These are phyloP conservation scores for Gymnogyps californianus DNA, from an alignment of 2,113 vertebrate species.

Conservation along the genomic window DNA sequence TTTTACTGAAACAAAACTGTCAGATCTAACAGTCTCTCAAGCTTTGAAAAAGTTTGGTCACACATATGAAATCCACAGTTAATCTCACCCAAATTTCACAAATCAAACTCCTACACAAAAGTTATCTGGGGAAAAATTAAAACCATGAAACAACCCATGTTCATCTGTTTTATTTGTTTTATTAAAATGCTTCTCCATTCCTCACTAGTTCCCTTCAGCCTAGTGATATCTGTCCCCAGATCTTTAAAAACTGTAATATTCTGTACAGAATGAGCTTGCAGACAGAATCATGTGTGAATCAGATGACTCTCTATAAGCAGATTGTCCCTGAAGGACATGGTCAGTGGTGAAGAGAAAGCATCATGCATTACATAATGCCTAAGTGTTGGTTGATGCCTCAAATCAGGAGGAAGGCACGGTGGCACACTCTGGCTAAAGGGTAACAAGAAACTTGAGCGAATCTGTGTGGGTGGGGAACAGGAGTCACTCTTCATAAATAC, in stretches of 20 bases:
- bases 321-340: background rate
- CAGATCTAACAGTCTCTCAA: background rate
- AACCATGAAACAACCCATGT: background rate
- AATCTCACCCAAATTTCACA: background rate
- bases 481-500: background rate
- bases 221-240: background rate
- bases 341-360: background rate
- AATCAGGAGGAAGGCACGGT: background rate
- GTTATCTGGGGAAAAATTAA: background rate
- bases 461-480: background rate
- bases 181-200: background rate
- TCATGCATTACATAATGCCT: background rate
- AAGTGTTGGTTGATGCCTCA: background rate
- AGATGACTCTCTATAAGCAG: background rate
- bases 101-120: background rate
- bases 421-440: background rate
- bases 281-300: background rate
- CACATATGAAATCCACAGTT: background rate
- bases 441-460: background rate
- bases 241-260: background rate
- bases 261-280: background rate
- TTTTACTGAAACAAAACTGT: background rate
- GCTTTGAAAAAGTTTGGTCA: background rate
- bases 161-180: background rate
- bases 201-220: background rate